Base-by-base conservation (phyloP, 2,888 invertebrate genomes). In the Trachelus iudaicus region DNA sequence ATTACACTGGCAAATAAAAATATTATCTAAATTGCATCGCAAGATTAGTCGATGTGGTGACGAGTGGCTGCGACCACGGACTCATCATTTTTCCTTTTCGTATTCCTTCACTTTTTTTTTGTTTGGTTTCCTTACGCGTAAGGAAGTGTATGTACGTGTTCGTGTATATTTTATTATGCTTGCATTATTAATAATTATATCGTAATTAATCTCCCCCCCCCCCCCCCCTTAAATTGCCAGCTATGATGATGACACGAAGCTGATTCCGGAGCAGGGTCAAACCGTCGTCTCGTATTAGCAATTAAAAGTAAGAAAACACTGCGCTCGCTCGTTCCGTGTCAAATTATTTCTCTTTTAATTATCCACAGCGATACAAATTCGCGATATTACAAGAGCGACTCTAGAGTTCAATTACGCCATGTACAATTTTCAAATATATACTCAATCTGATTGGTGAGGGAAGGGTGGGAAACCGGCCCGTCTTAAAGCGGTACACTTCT, bases 101-200 rank as follows among this genome's bases (percentile, higher is more conserved):
- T 34, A 31, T 71, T 73, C 69, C 69, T 69, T 74, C 35, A 76
- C 37, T 77, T 80, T 69, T 69, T 69, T 35, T 77, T 80, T 69
- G 56, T 69, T 35, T 77, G 40, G 69, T 69, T 69, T 76, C 34
- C 76, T 80, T 75, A 78, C 69, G 68, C 76, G 34, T 23, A 56
- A 56, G 56, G 56, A 56, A 23, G 71, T 71, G 71, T 71, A 33
- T 69, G 69, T 69, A 33, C 33, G 69, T 37, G 73, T 75, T 76
- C 69, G 73, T 73, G 80, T 77, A 78, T 77, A 80, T 81, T 79
- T 79, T 74, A 75, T 79, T 81, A 77, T 78, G 75, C 68, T 76
- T 78, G 73, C 75, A 56, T 77, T 77, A 69, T 73, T 77, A 69
- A 78, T 81, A 79, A 81, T 82, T 82, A 80, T 79, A 79, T 76